phyloP scores from a whole-genome alignment of 2,888 invertebrate species.

The Cremastinae sp. region DNA sequence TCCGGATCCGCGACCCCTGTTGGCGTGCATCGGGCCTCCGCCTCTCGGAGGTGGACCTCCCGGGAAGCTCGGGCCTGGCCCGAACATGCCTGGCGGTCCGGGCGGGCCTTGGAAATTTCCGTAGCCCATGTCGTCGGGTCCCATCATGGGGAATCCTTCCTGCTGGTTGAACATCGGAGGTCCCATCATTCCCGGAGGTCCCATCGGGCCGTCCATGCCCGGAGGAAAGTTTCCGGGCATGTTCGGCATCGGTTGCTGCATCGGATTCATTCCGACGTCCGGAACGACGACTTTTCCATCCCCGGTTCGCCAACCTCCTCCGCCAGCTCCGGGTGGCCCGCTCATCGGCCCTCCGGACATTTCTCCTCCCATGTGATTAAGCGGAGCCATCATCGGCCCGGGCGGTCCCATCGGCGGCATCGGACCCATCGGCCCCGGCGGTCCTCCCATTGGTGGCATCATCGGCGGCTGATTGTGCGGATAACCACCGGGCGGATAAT shows the following conservation, averaged over 20 bases:
- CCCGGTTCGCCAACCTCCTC: slow-evolving; percentile 81
- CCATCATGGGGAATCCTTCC: slow-evolving; percentile 77
- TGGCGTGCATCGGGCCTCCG: slow-evolving; percentile 70
- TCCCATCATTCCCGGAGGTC: slow-evolving; percentile 80
- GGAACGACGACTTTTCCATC: slow-evolving; percentile 81
- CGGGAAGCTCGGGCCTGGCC: slow-evolving; percentile 72
- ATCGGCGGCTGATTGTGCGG: slow-evolving; percentile 72
- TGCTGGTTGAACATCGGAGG: slow-evolving; percentile 75
- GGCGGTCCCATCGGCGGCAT: slow-evolving; percentile 79
- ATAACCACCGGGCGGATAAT: slow-evolving; percentile 77
- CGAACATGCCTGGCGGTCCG: slow-evolving; percentile 74
- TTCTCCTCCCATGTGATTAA: slow-evolving; percentile 56
- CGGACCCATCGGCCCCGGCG: slow-evolving; percentile 69
- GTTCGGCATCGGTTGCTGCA: slow-evolving; percentile 72
- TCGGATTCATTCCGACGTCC: slow-evolving; percentile 69
- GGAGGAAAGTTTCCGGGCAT: slow-evolving; percentile 75
- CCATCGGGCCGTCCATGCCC: slow-evolving; percentile 73
- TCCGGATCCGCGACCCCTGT: slow-evolving; percentile 77
- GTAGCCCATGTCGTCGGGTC: slow-evolving; percentile 75
- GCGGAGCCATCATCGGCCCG: not conserved
- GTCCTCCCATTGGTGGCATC: slow-evolving; percentile 63
- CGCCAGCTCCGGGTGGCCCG: slow-evolving; percentile 75
- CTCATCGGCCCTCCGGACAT: slow-evolving; percentile 69
- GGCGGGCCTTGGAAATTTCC: slow-evolving; percentile 75
- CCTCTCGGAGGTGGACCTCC: slow-evolving; percentile 70